Conservation (phyloP, 2,888 invertebrate species). For the Trachelus troglodyta region DNA sequence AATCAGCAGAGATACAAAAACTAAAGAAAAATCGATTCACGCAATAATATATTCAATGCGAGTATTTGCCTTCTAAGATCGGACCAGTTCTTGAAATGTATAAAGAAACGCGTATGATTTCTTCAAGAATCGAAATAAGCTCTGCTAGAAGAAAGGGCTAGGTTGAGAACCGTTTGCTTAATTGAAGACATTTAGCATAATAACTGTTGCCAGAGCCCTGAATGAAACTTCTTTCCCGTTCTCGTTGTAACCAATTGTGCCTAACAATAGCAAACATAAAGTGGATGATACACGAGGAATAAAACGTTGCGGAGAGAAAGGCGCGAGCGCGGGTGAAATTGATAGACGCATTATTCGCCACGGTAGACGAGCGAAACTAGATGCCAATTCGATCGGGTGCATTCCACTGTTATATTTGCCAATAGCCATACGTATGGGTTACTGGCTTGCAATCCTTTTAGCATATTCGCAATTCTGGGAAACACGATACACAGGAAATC, state of each 20-base stretch:
- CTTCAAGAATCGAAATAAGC: neutral
- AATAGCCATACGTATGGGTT: neutral
- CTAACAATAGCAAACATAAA: slow-evolving; percentile 24
- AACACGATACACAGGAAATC: neutral
- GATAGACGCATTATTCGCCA: neutral
- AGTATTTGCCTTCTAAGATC: neutral
- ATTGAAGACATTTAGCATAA: slow-evolving; percentile 46
- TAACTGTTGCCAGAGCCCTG: slow-evolving; percentile 25
- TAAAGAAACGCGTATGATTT: neutral
- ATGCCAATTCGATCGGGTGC: too few species aligned
- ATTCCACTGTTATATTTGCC: neutral
- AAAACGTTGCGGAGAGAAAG: neutral
- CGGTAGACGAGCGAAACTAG: too few species aligned
- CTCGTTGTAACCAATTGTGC: slow-evolving; percentile 35
- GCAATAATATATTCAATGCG: neutral
- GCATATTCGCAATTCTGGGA: neutral
- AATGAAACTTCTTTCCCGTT: slow-evolving; percentile 38
- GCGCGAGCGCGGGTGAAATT: neutral
- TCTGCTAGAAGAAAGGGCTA: neutral
- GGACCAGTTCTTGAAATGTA: neutral
- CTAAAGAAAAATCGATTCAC: neutral
- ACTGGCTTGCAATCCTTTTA: neutral
- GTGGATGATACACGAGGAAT: slow-evolving; percentile 17
- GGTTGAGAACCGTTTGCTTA: slow-evolving; percentile 36
- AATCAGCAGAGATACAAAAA: neutral